Percentiles rank a stretch among this genome's conserved stretches.
Evolutionary conservation across 2,797 vertebrate genomes (phyloP).

Genomic region (Anolis apletophallus): DNA sequence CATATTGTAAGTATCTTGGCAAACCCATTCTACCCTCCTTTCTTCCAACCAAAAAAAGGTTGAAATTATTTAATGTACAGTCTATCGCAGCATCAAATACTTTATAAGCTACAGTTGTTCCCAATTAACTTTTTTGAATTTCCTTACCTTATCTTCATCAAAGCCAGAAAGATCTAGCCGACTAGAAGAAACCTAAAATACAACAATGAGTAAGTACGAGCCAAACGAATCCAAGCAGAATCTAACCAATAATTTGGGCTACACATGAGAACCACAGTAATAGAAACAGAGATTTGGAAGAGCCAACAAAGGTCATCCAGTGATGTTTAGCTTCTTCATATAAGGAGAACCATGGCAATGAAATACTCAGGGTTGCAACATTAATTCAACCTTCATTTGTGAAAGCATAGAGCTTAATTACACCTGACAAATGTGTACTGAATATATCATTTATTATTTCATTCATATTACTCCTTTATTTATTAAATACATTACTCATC

Average conservation of each 20-base stretch:
- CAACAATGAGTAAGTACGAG: constrained; percentile 39
- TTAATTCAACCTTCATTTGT: not conserved
- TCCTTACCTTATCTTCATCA: constrained; percentile 87
- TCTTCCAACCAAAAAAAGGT: not conserved
- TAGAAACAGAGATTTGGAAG: no score
- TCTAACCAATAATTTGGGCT: not conserved
- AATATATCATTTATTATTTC: not conserved
- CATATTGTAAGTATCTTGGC: not conserved
- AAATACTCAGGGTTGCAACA: not conserved
- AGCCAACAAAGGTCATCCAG: no score
- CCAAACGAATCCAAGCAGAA: constrained; percentile 5
- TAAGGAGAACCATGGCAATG: not conserved
- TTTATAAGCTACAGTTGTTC: not conserved
- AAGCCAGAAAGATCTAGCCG: constrained; percentile 88
- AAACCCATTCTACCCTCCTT: not conserved
- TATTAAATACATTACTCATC: not conserved
- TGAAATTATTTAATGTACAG: not conserved
- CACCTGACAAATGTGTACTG: not conserved
- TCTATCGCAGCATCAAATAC: not conserved
- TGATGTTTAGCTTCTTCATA: not conserved
- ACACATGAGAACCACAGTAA: not conserved
- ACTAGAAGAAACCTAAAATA: constrained; percentile 87
- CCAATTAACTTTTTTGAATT: rapidly evolving
- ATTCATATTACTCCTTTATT: not conserved
- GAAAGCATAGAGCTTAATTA: not conserved